These are phyloP conservation scores for Helicoverpa zea DNA, from an alignment of 1,140 invertebrate species.

Conservation along the genomic window DNA sequence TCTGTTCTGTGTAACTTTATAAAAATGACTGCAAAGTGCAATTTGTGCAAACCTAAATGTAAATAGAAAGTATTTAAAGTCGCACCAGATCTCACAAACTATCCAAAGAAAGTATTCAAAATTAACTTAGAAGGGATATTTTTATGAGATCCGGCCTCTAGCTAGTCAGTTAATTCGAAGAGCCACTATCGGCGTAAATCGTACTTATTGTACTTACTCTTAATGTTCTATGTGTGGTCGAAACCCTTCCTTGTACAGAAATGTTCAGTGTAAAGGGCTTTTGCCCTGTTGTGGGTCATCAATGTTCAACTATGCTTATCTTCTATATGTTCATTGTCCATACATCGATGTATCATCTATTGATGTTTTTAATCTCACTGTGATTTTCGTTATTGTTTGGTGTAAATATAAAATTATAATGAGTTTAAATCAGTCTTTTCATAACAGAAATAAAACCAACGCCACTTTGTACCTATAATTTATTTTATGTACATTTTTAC, in stretches of 20 bases:
- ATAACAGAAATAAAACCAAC: constrained; percentile 14
- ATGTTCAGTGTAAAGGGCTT: constrained; percentile 33
- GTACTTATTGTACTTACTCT: constrained; percentile 21
- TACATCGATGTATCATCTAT: constrained; percentile 64
- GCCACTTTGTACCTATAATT: constrained; percentile 21
- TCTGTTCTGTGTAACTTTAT: no score
- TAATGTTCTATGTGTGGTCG: constrained; percentile 32
- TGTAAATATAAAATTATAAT: constrained; percentile 81
- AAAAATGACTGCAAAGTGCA: background rate
- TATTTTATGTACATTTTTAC: constrained; percentile 46
- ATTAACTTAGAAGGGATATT: background rate
- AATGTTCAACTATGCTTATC: constrained; percentile 40
- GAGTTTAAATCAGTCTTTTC: constrained; percentile 64
- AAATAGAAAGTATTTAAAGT: no score
- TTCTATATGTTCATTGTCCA: constrained; percentile 46
- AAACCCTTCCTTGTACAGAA: constrained; percentile 45
- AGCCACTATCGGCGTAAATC: background rate
- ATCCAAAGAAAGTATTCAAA: background rate
- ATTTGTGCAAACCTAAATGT: background rate
- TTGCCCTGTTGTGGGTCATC: constrained; percentile 38
- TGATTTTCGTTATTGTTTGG: constrained; percentile 80
- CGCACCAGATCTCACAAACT: background rate
- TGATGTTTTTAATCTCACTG: constrained; percentile 76
- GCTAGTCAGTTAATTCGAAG: background rate
- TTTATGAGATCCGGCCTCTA: background rate